These are phyloP conservation scores for Cerastoderma edule DNA, from an alignment of 2,888 invertebrate species.

Conservation along the genomic window DNA sequence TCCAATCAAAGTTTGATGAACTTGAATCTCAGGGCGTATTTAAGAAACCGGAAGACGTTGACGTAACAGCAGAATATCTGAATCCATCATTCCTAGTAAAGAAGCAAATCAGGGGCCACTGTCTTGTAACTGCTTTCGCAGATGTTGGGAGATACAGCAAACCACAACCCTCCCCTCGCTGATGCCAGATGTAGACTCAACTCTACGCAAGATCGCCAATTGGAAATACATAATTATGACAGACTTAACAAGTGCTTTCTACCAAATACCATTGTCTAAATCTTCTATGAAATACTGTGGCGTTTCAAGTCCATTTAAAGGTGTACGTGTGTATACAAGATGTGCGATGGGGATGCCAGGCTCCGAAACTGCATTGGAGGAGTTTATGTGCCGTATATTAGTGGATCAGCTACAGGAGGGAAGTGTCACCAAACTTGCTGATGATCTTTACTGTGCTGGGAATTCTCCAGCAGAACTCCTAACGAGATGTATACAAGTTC, in stretches of 20 bases:
- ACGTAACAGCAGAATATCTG: conserved; percentile 59
- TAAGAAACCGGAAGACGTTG: conserved; percentile 51
- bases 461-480: conserved; percentile 52
- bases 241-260: conserved; percentile 61
- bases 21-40: conserved; percentile 63
- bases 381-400: conserved; percentile 56
- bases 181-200: conserved; percentile 53
- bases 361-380: conserved; percentile 61
- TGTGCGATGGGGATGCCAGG: conserved; percentile 68
- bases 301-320: conserved; percentile 58
- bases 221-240: conserved; percentile 64
- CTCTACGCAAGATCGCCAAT: conserved; percentile 46
- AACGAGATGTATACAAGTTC: conserved; percentile 37
- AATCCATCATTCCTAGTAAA: conserved; percentile 68
- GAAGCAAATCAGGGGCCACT: conserved; percentile 50
- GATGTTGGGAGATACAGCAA: conserved; percentile 65
- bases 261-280: conserved; percentile 58
- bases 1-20: conserved; percentile 64
- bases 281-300: conserved; percentile 58
- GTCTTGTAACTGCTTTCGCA: conserved; percentile 62
- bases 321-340: conserved; percentile 55
- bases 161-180: conserved; percentile 55
- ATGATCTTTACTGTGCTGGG: conserved; percentile 65
- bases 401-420: conserved; percentile 57
- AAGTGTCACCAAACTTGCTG: conserved; percentile 59